Evolutionary conservation across 2,888 invertebrate species (phyloP).

Genomic region (Mythimna ferrago): DNA sequence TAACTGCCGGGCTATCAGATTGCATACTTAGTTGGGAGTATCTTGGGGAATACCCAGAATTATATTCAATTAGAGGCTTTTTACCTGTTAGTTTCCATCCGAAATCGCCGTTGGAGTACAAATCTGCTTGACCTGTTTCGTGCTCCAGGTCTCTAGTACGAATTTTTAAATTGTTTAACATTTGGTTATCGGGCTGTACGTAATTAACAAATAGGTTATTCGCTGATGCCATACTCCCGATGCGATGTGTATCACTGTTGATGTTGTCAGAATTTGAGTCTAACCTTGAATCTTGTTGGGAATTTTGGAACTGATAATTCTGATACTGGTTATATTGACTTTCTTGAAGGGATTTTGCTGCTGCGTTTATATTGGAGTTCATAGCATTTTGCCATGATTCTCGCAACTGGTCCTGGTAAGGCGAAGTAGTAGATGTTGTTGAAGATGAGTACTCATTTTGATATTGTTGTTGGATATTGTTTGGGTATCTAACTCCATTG

Average conservation of each 20-base stretch:
- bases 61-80: slow-evolving; percentile 77
- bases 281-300: slow-evolving; percentile 74
- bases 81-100: slow-evolving; percentile 87
- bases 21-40: slow-evolving; percentile 75
- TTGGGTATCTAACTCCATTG: slow-evolving; percentile 82
- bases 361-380: slow-evolving; percentile 72
- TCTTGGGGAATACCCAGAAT: slow-evolving; percentile 74
- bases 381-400: slow-evolving; percentile 80
- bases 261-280: slow-evolving; percentile 71
- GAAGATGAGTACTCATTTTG: slow-evolving; percentile 81
- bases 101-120: slow-evolving; percentile 87
- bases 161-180: slow-evolving; percentile 73
- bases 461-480: slow-evolving; percentile 78
- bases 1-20: slow-evolving; percentile 77
- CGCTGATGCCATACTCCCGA: slow-evolving; percentile 79
- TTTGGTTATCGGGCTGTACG: slow-evolving; percentile 82
- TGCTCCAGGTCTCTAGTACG: slow-evolving; percentile 79
- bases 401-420: slow-evolving; percentile 76
- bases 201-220: slow-evolving; percentile 85
- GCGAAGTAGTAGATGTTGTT: slow-evolving; percentile 77
- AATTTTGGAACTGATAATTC: slow-evolving; percentile 74
- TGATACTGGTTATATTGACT: slow-evolving; percentile 76
- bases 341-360: slow-evolving; percentile 82
- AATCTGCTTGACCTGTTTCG: slow-evolving; percentile 76
- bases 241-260: slow-evolving; percentile 81